A percentile compares a stretch with the other conserved stretches of the same genome.
Evolutionary conservation across 1,140 invertebrate genomes (phyloP).

Genomic region (Drosophila saltans): DNA sequence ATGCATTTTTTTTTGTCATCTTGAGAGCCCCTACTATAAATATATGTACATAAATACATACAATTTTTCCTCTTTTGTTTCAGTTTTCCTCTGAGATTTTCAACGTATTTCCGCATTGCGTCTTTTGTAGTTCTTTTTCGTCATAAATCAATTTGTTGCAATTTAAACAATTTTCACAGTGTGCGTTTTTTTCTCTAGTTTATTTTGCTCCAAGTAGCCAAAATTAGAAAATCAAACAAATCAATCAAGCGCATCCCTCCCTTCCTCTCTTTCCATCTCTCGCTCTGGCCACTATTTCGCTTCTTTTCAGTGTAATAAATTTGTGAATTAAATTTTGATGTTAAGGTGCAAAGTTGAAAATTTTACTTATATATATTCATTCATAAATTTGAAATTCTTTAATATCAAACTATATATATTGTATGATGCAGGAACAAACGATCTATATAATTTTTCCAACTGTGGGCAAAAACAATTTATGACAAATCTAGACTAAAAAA

Average conservation of each 20-base stretch:
- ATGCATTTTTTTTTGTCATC: slow-evolving; percentile 15
- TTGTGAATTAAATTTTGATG: not conserved
- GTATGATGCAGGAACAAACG: too few species aligned
- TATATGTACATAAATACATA: slow-evolving; percentile 1
- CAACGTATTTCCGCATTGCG: slow-evolving; percentile 61
- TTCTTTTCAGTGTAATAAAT: not conserved
- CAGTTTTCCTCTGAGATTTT: not conserved
- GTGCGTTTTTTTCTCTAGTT: slow-evolving; percentile 3
- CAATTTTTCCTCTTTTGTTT: slow-evolving; percentile 12
- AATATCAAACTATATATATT: not conserved
- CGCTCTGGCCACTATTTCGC: not conserved
- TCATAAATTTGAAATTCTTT: not conserved
- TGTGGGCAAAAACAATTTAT: too few species aligned
- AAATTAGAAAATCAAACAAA: slow-evolving; percentile 57
- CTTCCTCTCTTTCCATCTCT: not conserved
- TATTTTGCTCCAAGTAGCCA: slow-evolving; percentile 38
- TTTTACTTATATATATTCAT: not conserved
- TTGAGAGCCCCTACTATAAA: slow-evolving; percentile 28
- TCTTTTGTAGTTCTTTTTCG: slow-evolving; percentile 32
- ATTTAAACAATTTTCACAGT: slow-evolving; percentile 51
- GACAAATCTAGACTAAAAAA: too few species aligned
- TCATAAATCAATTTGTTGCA: slow-evolving; percentile 79
- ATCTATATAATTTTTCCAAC: too few species aligned
- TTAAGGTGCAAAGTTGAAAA: not conserved
- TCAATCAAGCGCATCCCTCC: slow-evolving; percentile 48